Base-by-base conservation (phyloP, 2,113 vertebrate species). In the Elephas maximus region DNA sequence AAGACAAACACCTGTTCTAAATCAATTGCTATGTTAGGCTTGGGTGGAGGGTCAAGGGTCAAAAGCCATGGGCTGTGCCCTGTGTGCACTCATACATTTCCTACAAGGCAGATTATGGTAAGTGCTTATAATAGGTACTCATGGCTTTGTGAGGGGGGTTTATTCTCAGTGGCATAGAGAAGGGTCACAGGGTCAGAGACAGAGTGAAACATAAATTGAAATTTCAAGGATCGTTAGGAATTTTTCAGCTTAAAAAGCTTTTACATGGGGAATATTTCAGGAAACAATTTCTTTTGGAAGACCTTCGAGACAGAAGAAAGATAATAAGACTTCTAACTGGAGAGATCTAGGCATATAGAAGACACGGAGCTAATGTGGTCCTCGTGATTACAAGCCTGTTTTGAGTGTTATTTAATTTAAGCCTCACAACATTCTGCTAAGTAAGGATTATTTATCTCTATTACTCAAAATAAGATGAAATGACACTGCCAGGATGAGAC, bases 271-370 rank as follows among this genome's bases (percentile, higher is more conserved):
- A 45, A 45, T 78, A 81, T 81, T 90, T 88, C n/a, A 33, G 83
- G 48, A 63, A 76, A 79, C 63, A 45, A 71, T 87, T 92, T 37
- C 37, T 37, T 96, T 88, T 71, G 33, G 91, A 96, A 84, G 24
- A 45, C n/a, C 48, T 57, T 84, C 57, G 53, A 87, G 71, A 7
- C 12, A 95, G 57, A 73, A 95, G 77, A 74, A 45, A 79, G 28
- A 62, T 1, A 67, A 6, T 26, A 37, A 78, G 3, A 41, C 4
- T 17, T 53, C n/a, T 63, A 83, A 65, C 8, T 17, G 15, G 12
- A 53, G 53, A 83, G 90, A 6, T 79, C 20, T n/a, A 73, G 20
- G 37, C 37, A 5, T 62, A 67, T 51, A 44, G 4, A 86, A 37
- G n/a, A 84, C 80, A 71, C 1, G 41, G 44, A 51, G 6, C 2